Base-by-base conservation (phyloP, 1,140 invertebrate genomes). In the Lutraria rhynchaena region DNA sequence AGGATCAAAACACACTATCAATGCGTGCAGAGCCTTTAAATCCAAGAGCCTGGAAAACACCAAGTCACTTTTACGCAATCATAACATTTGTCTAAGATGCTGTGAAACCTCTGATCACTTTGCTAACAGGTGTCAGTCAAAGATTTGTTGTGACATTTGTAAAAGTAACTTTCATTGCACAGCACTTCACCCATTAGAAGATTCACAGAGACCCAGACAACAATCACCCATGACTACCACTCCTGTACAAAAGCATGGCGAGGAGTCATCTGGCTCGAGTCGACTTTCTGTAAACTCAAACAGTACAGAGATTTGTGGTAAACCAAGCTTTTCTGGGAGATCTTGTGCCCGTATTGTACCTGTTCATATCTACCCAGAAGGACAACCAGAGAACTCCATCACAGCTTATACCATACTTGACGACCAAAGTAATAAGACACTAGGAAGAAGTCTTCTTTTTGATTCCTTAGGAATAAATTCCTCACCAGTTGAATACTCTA, bases 341-440 rank as follows among this genome's bases (percentile, higher is more conserved):
- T 55, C 51, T 5, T 55, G 51, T 55, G 51, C 51, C 5, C 7
- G n/a, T 7, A 22, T 67, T 67, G 33, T 22, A 67, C 41, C 3
- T 41, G 17, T 55, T 19, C 37, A 37, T 41, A 15, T 46, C n/a
- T 61, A 31, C 24, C 17, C 24, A 7, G 31, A 29, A 15, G 9
- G 11, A 3, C 22, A 69, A 3, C 83, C 80, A n/a, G 49, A 74
- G 15, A 65, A 73, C 19, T 35, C 46, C 15, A 37, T 61, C 2
- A 46, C 19, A 17, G 31, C 76, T 1, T 85, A 85, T 46, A 80
- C 83, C 4, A 69, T 82, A 4, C 19, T 85, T 37, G 83, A 85
- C 58, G 83, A 85, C 22, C 80, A 85, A 58, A 82, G 83, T 41
- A 85, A 82, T 27, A 41, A 41, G 17, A 55, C 83, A 27, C 31